Evolutionary conservation across 2,113 vertebrate species (phyloP), one percentile per base, ranked within the genome.

Genomic region (Heterocephalus glaber): DNA sequence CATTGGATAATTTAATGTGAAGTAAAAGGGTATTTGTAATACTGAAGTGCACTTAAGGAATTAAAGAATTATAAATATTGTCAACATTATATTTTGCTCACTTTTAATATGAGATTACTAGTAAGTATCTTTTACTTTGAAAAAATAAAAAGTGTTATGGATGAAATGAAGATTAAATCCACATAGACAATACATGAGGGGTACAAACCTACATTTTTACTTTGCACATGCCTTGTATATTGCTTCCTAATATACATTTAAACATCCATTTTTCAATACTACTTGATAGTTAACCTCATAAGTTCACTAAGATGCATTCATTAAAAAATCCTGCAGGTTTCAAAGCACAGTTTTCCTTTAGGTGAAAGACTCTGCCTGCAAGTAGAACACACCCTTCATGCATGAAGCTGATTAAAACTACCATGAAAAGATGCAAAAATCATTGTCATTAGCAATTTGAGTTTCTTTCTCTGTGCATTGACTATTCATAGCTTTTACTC

Each of bases 51-150:
- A 74, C 13, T 80, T 87, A 52, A 70, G 52, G 14, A 86, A 54
- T 80, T 83, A 86, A 49, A 89, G 35, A 89, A 92, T 89, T 26
- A 14, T 61, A 95, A 89, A 79, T 28, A 89, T 56, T 72, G 4
- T 5, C 68, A 92, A 28, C 6, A 61, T 66, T 16, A 14, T 66
- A 72, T 74, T 30, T 87, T 70, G 28, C 20, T 82, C 13, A 61
- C 20, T 72, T 94, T 89, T 49, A 70, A 44, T 82, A 41, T 22
- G 38, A 82, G 16, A 41, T 95, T 89, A 56, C 52, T 91, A 9
- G 7, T 60, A 47, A 35, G 38, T 28, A 54, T 17, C 28, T 88
- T 90, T 95, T 91, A 61, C 9, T 70, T 81, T 77, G 13, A 49
- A 77, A 76, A 49, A 49, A 49, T 72, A 44, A 77, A 86, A 89